Evolutionary conservation across 1,140 invertebrate species (phyloP).

Genomic region (Drosophila littoralis): DNA sequence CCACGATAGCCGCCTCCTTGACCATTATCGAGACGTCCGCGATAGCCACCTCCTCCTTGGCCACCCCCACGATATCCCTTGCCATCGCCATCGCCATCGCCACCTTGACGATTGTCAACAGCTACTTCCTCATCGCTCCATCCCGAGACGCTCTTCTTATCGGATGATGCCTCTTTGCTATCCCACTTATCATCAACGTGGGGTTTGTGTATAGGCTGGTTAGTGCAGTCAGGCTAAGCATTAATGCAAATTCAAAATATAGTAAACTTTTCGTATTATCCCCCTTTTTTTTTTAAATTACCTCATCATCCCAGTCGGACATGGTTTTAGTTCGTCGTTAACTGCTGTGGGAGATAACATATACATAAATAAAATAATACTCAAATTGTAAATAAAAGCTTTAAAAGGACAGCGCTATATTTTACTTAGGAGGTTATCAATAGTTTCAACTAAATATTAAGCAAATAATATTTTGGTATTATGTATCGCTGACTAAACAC

Average conservation of each 20-base stretch:
- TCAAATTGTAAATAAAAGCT: too few species aligned
- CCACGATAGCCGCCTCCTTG: slow-evolving; percentile 18
- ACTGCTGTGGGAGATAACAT: neutral
- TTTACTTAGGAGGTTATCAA: too few species aligned
- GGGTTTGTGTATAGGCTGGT: neutral
- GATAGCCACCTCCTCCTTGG: slow-evolving; percentile 28
- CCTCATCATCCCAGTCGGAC: slow-evolving; percentile 64
- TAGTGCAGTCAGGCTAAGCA: neutral
- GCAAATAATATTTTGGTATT: too few species aligned
- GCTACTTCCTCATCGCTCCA: slow-evolving; percentile 56
- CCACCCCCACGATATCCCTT: slow-evolving; percentile 41
- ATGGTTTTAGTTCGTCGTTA: slow-evolving; percentile 13
- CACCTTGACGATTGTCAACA: slow-evolving; percentile 14
- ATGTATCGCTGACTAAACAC: neutral
- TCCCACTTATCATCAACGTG: neutral
- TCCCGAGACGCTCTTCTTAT: slow-evolving; percentile 6
- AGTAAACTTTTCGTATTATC: neutral
- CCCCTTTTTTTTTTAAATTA: slow-evolving; percentile 4
- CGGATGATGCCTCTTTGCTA: neutral
- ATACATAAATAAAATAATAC: too few species aligned
- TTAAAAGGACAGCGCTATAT: too few species aligned
- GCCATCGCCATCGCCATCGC: slow-evolving; percentile 12
- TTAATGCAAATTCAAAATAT: too few species aligned
- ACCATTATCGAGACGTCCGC: slow-evolving; percentile 39
- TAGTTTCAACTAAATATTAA: too few species aligned